These are phyloP conservation scores for Chionis minor DNA, from an alignment of 2,113 vertebrate genomes.

Conservation along the genomic window DNA sequence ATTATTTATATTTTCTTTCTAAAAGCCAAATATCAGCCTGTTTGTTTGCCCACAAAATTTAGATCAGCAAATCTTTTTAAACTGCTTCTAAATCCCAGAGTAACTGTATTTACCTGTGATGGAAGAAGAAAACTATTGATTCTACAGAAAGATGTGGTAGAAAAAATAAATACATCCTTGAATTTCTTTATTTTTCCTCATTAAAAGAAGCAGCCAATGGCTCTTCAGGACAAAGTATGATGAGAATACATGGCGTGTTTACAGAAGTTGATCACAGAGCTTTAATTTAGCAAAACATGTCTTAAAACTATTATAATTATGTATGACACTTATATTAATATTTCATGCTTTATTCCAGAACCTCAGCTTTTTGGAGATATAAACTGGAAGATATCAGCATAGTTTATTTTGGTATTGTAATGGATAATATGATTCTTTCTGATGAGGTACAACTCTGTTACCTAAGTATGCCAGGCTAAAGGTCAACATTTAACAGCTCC, in stretches of 20 bases:
- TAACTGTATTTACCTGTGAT: not conserved
- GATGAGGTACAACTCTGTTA: not conserved
- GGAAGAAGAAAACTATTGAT: not conserved
- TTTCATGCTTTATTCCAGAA: not conserved
- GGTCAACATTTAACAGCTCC: not conserved
- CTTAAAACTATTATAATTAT: not conserved
- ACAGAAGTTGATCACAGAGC: not conserved
- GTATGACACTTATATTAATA: not conserved
- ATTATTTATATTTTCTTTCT: not conserved
- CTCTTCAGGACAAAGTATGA: not conserved
- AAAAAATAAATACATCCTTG: not conserved
- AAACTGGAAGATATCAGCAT: not conserved
- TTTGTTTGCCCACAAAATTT: not conserved
- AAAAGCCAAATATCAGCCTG: not conserved
- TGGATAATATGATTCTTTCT: not conserved
- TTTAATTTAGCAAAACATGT: not conserved
- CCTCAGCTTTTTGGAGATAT: not conserved
- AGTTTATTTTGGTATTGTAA: not conserved
- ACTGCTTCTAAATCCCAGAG: not conserved
- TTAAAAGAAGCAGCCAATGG: accelerated
- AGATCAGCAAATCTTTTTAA: not conserved
- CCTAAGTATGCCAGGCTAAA: not conserved
- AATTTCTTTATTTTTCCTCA: not conserved
- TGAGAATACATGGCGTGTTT: not conserved
- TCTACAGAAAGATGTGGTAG: not conserved